These are phyloP conservation scores for Ceramica pisi DNA, from an alignment of 2,888 invertebrate genomes.

Conservation along the genomic window DNA sequence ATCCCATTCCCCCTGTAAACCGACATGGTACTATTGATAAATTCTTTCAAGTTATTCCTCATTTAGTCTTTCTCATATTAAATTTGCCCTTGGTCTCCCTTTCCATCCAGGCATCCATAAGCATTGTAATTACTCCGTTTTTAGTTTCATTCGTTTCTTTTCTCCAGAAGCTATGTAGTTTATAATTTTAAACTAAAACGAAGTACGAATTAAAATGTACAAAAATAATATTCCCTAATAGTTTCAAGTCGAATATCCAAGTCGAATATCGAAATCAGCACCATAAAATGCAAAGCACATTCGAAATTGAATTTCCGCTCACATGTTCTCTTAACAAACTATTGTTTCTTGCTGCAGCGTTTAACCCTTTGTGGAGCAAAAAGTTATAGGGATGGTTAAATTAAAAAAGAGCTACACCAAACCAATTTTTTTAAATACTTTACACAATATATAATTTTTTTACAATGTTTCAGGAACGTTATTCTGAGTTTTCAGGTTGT, in stretches of 20 bases:
- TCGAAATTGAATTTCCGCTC: slow-evolving; percentile 40
- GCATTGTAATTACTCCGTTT: neutral
- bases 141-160: neutral
- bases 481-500: no score
- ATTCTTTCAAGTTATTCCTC: neutral
- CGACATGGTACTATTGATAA: neutral
- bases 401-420: no score
- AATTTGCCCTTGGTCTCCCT: neutral
- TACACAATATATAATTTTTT: no score
- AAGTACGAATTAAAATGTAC: neutral
- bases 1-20: neutral
- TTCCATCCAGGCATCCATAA: neutral
- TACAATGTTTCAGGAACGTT: no score
- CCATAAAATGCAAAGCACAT: slow-evolving; percentile 34
- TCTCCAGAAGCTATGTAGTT: neutral
- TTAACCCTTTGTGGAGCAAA: no score
- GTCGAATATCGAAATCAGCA: slow-evolving; percentile 8
- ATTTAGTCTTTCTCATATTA: neutral
- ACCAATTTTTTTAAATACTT: no score
- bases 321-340: slow-evolving; percentile 53
- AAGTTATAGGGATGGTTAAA: no score
- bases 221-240: neutral
- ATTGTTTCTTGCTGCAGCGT: slow-evolving; percentile 62
- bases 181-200: neutral
- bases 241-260: neutral